Conservation (phyloP, 2,888 invertebrate species). For the Torymus aiolomorphi region DNA sequence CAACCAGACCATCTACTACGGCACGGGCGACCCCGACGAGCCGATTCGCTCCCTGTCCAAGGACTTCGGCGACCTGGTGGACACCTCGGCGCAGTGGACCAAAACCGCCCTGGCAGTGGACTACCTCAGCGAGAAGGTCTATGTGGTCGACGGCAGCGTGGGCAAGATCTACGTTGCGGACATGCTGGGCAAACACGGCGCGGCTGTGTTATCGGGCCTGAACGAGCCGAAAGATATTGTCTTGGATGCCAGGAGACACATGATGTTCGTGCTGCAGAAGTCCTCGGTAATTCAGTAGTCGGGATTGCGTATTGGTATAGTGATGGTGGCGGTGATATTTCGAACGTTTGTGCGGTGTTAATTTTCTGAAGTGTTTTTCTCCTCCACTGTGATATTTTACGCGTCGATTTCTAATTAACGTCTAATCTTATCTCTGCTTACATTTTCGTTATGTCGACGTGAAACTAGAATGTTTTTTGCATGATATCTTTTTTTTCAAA, state of each 20-base stretch:
- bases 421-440: no score
- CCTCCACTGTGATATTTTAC: no score
- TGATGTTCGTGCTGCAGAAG: constrained; percentile 17
- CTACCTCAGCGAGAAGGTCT: constrained; percentile 14
- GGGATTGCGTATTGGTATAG: no score
- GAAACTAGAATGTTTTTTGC: no score
- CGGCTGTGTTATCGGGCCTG: not conserved
- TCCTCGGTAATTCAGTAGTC: constrained; percentile 16
- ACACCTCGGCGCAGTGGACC: not conserved
- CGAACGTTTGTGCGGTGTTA: no score
- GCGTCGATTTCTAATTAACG: no score
- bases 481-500: no score
- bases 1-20: constrained; percentile 5
- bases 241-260: not conserved
- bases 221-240: constrained; percentile 10
- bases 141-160: not conserved
- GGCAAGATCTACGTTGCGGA: constrained; percentile 1
- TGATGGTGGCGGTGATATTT: no score
- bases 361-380: no score
- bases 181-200: not conserved
- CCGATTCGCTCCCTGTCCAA: not conserved
- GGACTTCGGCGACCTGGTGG: not conserved
- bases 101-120: constrained; percentile 27
- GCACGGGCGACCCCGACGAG: not conserved
- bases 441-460: no score